Base-by-base conservation (phyloP, 1,140 invertebrate genomes). In the Drosophila sproati region DNA sequence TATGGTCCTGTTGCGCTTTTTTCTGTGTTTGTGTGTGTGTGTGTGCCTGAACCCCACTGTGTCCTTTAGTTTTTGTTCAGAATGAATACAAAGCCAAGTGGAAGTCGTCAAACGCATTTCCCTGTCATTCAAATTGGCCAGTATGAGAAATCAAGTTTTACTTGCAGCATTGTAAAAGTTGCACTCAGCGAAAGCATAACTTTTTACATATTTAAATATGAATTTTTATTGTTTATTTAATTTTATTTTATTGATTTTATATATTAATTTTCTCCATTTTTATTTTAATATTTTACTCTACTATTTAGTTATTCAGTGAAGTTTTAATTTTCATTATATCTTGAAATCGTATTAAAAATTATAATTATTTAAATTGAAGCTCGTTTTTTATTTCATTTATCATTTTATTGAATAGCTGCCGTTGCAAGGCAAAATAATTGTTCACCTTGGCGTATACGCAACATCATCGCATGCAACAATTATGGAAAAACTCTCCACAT, bases 1-100 rank as follows among this genome's bases (percentile, higher is more conserved):
- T 85, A 85, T 89, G 78, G 86, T 89, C 85, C 85, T 89, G 85
- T 89, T 89, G 85, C 85, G 85, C 85, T 86, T 89, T 89, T 90
- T 74, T 52, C 77, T 8, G 41, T 59, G 47, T 63, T 12, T 62
- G 35, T 66, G 61, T 73, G 51, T 39, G 55, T 56, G 35, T 54
- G 37, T 68, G 62, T 72, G 52, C 50, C 51, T 47, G 50, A 37
- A 71, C 56, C 52, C 63, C 62, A 62, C 52, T 59, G 48, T 52
- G 34, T 47, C 29, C 56, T 45, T 59, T 60, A 60, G 50, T 61
- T 51, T 62, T 32, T 37, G 34, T 51, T 45, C 50, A 12, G 57
- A 48, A 39, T 63, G 34, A 34, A 41, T 12, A 45, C 34, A 39
- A 50, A 69, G 51, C 56, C 72, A 70, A 70, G 12, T 51, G 52